Evolutionary conservation across 1,140 invertebrate genomes (phyloP).

Genomic region (Goniozus legneri): DNA sequence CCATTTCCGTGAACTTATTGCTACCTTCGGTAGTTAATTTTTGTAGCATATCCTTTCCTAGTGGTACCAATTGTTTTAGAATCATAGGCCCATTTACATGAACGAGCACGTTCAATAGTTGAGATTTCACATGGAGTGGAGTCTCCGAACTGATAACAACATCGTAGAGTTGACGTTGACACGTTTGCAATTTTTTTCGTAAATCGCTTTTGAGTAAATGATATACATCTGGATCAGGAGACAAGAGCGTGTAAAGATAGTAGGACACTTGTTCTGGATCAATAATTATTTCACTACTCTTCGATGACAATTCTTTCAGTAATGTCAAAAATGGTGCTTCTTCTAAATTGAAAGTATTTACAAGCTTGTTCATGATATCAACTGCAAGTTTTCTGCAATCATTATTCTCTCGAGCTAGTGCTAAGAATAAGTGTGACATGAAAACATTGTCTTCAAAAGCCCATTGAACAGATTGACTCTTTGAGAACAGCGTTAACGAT

Average conservation of each 20-base stretch:
- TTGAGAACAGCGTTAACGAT: constrained; percentile 23
- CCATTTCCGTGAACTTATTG: constrained; percentile 26
- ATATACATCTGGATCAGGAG: constrained; percentile 49
- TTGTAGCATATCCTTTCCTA: constrained; percentile 32
- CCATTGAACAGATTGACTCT: constrained; percentile 30
- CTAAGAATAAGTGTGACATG: constrained; percentile 40
- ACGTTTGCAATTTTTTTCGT: constrained; percentile 32
- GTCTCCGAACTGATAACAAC: constrained; percentile 24
- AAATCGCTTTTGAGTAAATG: constrained; percentile 33
- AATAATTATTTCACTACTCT: constrained; percentile 57
- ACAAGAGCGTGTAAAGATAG: constrained; percentile 53
- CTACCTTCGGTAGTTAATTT: constrained; percentile 11
- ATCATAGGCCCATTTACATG: constrained; percentile 57
- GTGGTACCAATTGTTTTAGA: constrained; percentile 37
- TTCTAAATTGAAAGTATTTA: constrained; percentile 25
- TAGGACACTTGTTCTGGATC: constrained; percentile 62
- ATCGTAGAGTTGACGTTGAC: constrained; percentile 34
- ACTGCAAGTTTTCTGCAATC: constrained; percentile 32
- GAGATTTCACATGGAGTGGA: constrained; percentile 49
- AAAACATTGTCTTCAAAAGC: constrained; percentile 39
- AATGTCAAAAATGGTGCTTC: constrained; percentile 33
- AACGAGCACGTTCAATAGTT: constrained; percentile 51
- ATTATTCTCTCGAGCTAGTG: constrained; percentile 31
- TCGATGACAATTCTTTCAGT: constrained; percentile 33
- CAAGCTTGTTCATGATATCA: constrained; percentile 34